Conservation (phyloP, 2,888 invertebrate species). For the Nephrotoma guestfalica region DNA sequence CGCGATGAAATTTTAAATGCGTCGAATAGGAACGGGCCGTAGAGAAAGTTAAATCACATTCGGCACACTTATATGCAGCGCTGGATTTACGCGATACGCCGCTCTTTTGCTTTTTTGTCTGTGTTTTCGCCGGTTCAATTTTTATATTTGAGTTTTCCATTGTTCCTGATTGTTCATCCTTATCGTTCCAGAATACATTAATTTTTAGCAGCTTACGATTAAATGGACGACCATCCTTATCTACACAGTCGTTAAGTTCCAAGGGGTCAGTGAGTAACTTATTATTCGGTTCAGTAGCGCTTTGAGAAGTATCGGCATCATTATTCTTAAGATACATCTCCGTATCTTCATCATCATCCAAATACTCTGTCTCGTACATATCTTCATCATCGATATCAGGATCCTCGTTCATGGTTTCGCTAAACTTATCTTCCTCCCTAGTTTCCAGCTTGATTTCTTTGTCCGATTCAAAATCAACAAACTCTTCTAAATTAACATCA, state of each 20-base stretch:
- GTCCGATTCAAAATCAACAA: background rate
- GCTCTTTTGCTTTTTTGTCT: background rate
- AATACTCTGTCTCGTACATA: background rate
- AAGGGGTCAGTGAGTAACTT: background rate
- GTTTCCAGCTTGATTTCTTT: background rate
- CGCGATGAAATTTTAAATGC: background rate
- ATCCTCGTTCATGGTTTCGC: background rate
- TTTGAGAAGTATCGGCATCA: background rate
- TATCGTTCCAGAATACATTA: background rate
- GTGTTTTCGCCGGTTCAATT: background rate
- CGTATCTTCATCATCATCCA: background rate
- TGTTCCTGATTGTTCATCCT: background rate
- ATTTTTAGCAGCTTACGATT: background rate
- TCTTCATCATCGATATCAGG: background rate
- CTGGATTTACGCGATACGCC: background rate
- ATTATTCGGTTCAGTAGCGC: background rate
- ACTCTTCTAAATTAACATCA: background rate
- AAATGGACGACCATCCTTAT: background rate
- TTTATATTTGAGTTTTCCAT: background rate
- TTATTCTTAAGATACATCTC: background rate
- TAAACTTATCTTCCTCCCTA: background rate
- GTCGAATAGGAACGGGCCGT: background rate
- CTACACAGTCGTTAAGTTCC: background rate
- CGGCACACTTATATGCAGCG: background rate
- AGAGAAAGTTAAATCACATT: background rate